phyloP scores from a whole-genome alignment of 2,113 vertebrate species.

The Lethenteron reissneri region DNA sequence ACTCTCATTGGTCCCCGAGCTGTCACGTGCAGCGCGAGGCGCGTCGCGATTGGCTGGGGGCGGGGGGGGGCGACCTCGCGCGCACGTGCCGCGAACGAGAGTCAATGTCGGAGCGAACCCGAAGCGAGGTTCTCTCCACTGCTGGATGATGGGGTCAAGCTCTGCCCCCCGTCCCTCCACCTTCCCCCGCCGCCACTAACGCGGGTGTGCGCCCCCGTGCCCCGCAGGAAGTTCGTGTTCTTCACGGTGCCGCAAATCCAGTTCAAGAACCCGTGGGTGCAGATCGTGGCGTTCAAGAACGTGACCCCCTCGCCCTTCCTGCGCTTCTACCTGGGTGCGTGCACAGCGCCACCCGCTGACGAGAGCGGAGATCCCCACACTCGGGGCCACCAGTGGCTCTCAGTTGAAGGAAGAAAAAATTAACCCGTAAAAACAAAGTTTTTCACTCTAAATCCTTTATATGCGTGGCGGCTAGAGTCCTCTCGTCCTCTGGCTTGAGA shows the following conservation, averaged over 20 bases:
- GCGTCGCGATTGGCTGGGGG: too few species aligned
- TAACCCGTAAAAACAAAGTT: too few species aligned
- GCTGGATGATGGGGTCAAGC: neutral
- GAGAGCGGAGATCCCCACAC: too few species aligned
- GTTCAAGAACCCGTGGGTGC: conserved; percentile 75
- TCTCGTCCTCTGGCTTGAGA: too few species aligned
- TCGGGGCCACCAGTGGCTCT: too few species aligned
- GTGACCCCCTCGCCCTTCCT: conserved; percentile 76
- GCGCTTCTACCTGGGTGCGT: conserved; percentile 67
- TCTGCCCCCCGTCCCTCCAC: neutral
- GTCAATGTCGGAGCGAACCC: too few species aligned
- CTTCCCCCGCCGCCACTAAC: neutral
- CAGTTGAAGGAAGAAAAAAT: too few species aligned
- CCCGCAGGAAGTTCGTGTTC: conserved; percentile 68
- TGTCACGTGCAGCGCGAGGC: too few species aligned
- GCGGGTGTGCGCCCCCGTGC: neutral
- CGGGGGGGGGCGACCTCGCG: neutral
- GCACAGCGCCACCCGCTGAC: too few species aligned
- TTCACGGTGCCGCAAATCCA: conserved; percentile 90
- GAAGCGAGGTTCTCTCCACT: neutral
- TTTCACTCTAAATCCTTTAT: too few species aligned
- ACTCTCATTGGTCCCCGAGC: too few species aligned
- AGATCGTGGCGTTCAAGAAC: conserved; percentile 80
- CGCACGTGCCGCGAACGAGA: neutral
- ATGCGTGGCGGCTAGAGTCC: too few species aligned